These are phyloP conservation scores for Papilio machaon DNA, from an alignment of 1,140 invertebrate species.

Conservation along the genomic window DNA sequence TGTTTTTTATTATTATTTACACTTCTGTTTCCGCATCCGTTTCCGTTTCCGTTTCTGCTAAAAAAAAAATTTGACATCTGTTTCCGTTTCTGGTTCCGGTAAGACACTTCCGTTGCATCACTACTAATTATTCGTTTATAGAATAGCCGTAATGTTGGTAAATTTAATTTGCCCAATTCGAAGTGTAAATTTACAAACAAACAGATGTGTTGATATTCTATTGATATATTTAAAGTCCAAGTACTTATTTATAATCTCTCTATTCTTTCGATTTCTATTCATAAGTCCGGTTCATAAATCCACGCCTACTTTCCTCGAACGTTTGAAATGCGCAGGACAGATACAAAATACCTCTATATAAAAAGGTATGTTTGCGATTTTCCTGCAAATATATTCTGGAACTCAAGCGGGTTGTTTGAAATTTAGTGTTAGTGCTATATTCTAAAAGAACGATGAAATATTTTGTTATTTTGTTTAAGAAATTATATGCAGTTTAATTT, in stretches of 20 bases:
- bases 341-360: slow-evolving; percentile 31
- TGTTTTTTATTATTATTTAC: no score
- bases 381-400: slow-evolving; percentile 23
- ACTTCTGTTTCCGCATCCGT: no score
- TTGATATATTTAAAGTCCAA: neutral
- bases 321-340: slow-evolving; percentile 28
- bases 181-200: neutral
- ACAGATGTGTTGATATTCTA: neutral
- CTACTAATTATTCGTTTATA: no score
- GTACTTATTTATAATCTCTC: neutral
- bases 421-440: neutral
- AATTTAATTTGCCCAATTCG: no score
- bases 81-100: no score
- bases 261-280: slow-evolving; percentile 14
- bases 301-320: slow-evolving; percentile 26
- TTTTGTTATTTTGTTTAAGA: neutral
- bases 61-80: no score
- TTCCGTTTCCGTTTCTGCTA: no score
- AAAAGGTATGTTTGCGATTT: slow-evolving; percentile 6
- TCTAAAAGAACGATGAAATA: neutral
- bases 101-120: no score
- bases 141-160: no score
- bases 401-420: neutral
- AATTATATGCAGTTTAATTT: neutral
- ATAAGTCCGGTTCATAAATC: slow-evolving; percentile 20